phyloP scores from a whole-genome alignment of 2,113 vertebrate genomes.

The Jaculus jaculus region DNA sequence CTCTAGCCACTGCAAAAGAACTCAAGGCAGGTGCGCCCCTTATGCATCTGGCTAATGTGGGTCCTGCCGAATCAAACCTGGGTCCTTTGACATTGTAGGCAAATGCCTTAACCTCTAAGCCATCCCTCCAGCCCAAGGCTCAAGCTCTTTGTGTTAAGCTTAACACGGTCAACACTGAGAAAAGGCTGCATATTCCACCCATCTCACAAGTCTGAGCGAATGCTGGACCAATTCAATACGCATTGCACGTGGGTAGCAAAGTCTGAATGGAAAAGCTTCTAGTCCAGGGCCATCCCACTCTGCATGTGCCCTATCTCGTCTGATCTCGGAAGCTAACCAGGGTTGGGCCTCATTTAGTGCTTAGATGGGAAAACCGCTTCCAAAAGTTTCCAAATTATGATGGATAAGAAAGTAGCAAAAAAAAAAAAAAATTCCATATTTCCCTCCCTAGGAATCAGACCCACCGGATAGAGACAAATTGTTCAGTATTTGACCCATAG shows the following conservation, averaged over 20 bases:
- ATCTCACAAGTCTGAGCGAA: not conserved
- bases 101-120: no score
- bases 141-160: no score
- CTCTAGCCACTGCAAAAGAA: no score
- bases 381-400: not conserved
- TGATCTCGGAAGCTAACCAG: no score
- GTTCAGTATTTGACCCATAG: not conserved
- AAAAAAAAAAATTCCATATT: not conserved
- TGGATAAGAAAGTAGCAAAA: not conserved
- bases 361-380: not conserved
- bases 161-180: not conserved
- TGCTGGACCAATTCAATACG: not conserved
- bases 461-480: not conserved
- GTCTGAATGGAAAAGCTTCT: not conserved
- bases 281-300: no score
- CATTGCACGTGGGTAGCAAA: not conserved
- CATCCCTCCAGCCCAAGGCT: not conserved
- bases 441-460: not conserved
- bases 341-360: no score
- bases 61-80: no score
- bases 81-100: no score
- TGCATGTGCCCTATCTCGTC: no score
- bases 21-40: no score
- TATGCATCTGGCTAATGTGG: no score
- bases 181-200: not conserved